A percentile compares a stretch with the other conserved stretches of the same genome.
phyloP scores from a whole-genome alignment of 1,140 invertebrate genomes.

The Penaeus japonicus region DNA sequence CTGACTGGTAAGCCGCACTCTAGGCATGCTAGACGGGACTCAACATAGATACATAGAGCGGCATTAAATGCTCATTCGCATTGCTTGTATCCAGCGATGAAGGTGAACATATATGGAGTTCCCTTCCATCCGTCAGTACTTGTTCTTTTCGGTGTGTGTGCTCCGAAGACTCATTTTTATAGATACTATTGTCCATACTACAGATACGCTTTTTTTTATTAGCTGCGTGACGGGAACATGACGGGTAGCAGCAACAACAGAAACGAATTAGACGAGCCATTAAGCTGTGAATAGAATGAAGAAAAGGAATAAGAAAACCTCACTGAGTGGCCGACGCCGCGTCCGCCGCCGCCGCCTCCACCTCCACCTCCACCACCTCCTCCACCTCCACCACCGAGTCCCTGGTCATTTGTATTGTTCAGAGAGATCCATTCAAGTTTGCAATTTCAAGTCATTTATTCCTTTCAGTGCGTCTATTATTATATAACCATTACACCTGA shows the following conservation, averaged over 20 bases:
- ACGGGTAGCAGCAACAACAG: background rate
- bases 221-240: too few species aligned
- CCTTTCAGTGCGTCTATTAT: conserved; percentile 53
- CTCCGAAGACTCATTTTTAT: too few species aligned
- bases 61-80: background rate
- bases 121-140: too few species aligned
- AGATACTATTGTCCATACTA: too few species aligned
- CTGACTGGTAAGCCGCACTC: background rate
- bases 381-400: background rate
- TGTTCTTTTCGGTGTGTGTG: too few species aligned
- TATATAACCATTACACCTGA: conserved; percentile 57
- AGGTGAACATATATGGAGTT: too few species aligned
- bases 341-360: background rate
- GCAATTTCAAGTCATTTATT: conserved; percentile 53
- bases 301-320: background rate
- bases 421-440: conserved; percentile 44
- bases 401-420: conserved; percentile 46
- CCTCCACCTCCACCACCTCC: background rate
- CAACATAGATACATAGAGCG: conserved; percentile 2
- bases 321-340: background rate
- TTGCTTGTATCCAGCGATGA: too few species aligned
- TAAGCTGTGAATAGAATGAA: background rate
- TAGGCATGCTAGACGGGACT: background rate
- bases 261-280: background rate
- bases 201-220: too few species aligned